Conservation (phyloP, 2,113 vertebrate genomes). For the Salvelinus alpinus region DNA sequence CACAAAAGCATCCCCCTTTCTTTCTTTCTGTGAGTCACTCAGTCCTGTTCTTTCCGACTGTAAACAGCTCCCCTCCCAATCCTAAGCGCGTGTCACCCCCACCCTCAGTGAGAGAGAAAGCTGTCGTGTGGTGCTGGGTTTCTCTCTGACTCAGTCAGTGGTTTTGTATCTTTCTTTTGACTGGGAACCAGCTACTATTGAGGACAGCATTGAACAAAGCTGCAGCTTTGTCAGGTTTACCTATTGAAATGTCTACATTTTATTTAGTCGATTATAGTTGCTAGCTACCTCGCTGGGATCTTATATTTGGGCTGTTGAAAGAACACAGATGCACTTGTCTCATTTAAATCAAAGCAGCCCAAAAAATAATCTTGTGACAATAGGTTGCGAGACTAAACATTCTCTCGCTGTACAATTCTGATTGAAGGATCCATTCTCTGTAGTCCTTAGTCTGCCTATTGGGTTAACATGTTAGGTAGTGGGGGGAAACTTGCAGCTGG, state of each 20-base stretch:
- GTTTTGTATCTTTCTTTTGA: background rate
- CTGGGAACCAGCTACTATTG: slow-evolving; percentile 3
- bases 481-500: slow-evolving; percentile 43
- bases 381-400: slow-evolving; percentile 28
- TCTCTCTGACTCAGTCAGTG: background rate
- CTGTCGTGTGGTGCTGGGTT: slow-evolving; percentile 28
- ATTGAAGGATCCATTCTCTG: slow-evolving; percentile 35
- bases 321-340: slow-evolving; percentile 30
- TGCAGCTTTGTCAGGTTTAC: background rate
- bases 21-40: slow-evolving; percentile 50
- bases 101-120: slow-evolving; percentile 22
- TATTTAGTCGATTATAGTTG: slow-evolving; percentile 9
- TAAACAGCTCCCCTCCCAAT: slow-evolving; percentile 40
- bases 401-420: slow-evolving; percentile 34
- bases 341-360: slow-evolving; percentile 23
- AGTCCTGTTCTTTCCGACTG: slow-evolving; percentile 62
- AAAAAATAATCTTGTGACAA: slow-evolving; percentile 26
- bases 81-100: slow-evolving; percentile 55
- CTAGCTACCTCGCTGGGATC: background rate
- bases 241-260: background rate
- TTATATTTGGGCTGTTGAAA: slow-evolving; percentile 31
- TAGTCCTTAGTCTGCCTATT: slow-evolving; percentile 20
- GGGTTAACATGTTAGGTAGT: slow-evolving; percentile 39
- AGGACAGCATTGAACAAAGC: background rate
- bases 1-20: slow-evolving; percentile 51